Evolutionary conservation across 2,113 vertebrate genomes (phyloP).

Genomic region (Rhinoderma darwinii): DNA sequence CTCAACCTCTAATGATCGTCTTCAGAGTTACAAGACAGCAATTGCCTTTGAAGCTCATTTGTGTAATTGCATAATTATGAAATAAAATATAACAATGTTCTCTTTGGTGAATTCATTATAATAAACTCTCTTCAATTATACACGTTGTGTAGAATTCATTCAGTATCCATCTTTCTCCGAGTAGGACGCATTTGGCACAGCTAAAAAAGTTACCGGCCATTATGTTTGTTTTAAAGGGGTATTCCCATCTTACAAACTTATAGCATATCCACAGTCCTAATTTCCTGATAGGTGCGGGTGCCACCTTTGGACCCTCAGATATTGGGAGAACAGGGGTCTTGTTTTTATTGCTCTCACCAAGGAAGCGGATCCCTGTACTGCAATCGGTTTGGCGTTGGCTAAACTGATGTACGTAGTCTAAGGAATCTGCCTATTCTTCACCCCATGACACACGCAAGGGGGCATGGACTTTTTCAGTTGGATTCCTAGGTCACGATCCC

Average conservation of each 20-base stretch:
- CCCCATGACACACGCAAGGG: too few relatives aligned
- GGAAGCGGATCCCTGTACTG: too few relatives aligned
- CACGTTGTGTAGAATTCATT: slow-evolving; percentile 8
- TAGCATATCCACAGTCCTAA: background rate
- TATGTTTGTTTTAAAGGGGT: background rate
- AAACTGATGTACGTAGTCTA: too few relatives aligned
- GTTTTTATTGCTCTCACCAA: too few relatives aligned
- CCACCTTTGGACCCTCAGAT: too few relatives aligned
- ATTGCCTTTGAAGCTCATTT: slow-evolving; percentile 35
- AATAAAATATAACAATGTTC: slow-evolving; percentile 32
- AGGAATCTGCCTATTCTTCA: too few relatives aligned
- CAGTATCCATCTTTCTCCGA: background rate
- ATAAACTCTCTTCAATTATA: slow-evolving; percentile 22
- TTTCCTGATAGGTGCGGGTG: too few relatives aligned
- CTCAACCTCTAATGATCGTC: background rate
- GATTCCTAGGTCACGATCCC: too few relatives aligned
- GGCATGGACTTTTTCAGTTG: too few relatives aligned
- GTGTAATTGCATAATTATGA: slow-evolving; percentile 37
- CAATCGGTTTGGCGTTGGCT: too few relatives aligned
- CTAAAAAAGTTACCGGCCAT: background rate
- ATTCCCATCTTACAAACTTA: too few relatives aligned
- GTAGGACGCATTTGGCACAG: background rate
- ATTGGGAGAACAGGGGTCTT: too few relatives aligned
- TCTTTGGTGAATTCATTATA: slow-evolving; percentile 32
- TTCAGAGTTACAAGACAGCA: background rate